phyloP scores from a whole-genome alignment of 2,888 invertebrate species.

The Aphidius colemani region DNA sequence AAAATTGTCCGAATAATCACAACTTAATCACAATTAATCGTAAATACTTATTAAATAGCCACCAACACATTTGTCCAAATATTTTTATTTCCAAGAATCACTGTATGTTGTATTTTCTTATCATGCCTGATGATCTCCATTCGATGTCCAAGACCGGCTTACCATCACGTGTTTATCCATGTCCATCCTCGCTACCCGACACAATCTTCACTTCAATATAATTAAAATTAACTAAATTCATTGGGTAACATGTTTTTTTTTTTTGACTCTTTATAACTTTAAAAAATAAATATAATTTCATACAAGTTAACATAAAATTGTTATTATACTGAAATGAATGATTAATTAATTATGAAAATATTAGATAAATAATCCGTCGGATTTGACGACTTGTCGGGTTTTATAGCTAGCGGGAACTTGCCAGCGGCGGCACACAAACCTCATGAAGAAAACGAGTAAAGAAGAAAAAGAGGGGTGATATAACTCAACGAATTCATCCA shows the following conservation, averaged over 20 bases:
- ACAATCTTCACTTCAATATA: too few species aligned
- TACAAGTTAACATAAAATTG: too few species aligned
- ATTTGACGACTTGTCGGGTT: constrained; percentile 27
- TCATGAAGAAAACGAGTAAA: constrained; percentile 30
- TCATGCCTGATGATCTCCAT: constrained; percentile 2
- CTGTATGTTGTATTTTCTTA: background rate
- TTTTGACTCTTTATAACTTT: too few species aligned
- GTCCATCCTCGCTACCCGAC: background rate
- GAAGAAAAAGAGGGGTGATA: constrained; percentile 29
- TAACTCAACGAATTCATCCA: constrained; percentile 30
- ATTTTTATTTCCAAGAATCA: background rate
- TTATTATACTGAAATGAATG: too few species aligned
- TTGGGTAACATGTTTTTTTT: too few species aligned
- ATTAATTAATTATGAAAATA: background rate
- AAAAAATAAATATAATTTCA: too few species aligned
- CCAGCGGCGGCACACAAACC: constrained; percentile 32
- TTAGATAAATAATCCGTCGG: constrained; percentile 21
- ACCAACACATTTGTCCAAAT: background rate
- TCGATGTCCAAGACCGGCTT: background rate
- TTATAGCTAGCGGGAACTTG: constrained; percentile 34
- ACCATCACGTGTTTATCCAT: constrained; percentile 13
- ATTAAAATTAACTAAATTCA: too few species aligned
- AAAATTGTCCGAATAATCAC: background rate
- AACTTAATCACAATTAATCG: background rate
- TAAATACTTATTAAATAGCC: background rate